These are phyloP conservation scores for Riparia riparia DNA, from an alignment of 2,113 vertebrate species.

Conservation along the genomic window DNA sequence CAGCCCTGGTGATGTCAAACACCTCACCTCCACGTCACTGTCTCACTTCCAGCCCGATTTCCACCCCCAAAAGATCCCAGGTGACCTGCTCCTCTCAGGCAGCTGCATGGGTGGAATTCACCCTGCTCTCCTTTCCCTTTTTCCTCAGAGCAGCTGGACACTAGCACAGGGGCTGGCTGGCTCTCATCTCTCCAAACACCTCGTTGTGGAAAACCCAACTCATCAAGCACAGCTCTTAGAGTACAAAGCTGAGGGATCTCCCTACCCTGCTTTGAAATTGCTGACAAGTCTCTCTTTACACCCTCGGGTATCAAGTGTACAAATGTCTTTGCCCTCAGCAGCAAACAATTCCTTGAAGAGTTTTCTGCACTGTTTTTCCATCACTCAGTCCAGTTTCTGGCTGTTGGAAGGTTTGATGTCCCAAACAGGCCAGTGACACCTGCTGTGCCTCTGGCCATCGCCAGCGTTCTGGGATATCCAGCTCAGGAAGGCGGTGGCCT, in stretches of 20 bases:
- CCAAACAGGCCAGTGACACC: background rate
- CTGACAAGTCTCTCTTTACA: background rate
- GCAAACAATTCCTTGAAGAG: background rate
- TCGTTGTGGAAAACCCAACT: rapidly evolving
- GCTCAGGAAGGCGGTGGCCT: background rate
- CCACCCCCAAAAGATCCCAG: background rate
- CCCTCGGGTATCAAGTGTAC: background rate
- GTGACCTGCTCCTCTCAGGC: background rate
- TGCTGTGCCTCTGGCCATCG: background rate
- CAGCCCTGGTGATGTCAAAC: background rate
- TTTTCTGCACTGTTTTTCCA: background rate
- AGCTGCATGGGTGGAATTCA: background rate
- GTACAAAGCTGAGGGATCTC: rapidly evolving
- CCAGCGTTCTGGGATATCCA: rapidly evolving
- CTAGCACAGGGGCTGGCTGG: background rate
- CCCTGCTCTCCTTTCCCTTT: background rate
- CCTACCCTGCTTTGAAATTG: rapidly evolving
- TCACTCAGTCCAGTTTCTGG: background rate
- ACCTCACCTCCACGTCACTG: rapidly evolving
- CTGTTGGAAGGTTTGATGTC: background rate
- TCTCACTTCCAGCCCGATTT: background rate
- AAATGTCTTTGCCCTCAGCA: background rate
- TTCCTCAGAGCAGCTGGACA: background rate
- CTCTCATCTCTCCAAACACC: background rate
- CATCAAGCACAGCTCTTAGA: background rate